Evolutionary conservation across 1,140 invertebrate genomes (phyloP).

Genomic region (Nephila pilipes): DNA sequence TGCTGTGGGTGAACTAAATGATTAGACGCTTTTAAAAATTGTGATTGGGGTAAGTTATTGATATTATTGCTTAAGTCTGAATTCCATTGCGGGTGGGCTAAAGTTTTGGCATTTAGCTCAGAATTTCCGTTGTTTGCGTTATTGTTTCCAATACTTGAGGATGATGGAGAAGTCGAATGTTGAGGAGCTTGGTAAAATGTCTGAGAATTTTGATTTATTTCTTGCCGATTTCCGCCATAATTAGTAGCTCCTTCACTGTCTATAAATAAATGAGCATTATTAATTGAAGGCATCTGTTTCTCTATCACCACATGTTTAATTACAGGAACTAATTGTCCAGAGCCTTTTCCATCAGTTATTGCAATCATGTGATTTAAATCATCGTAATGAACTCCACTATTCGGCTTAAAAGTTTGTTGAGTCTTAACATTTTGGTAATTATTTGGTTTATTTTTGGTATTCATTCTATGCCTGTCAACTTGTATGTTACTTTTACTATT

Average conservation of each 20-base stretch:
- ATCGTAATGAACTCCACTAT: background rate
- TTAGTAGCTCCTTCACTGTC: background rate
- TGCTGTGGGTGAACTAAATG: background rate
- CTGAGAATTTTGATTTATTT: background rate
- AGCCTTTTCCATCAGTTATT: slow-evolving; percentile 12
- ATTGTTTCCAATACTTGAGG: background rate
- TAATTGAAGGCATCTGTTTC: background rate
- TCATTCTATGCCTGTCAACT: background rate
- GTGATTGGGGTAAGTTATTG: background rate
- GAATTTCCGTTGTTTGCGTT: background rate
- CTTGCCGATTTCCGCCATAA: background rate
- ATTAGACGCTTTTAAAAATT: background rate
- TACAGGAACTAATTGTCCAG: slow-evolving; percentile 32
- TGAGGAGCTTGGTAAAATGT: background rate
- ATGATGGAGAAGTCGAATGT: background rate
- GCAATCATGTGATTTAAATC: background rate
- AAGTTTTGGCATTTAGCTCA: background rate
- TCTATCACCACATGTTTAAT: slow-evolving; percentile 48
- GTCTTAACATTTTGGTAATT: background rate
- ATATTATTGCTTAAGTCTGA: background rate
- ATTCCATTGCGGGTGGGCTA: background rate
- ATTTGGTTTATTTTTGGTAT: background rate
- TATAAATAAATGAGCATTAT: background rate
- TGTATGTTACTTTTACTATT: background rate
- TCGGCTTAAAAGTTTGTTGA: slow-evolving; percentile 1